A percentile compares a stretch with the other conserved stretches of the same genome.
These are phyloP conservation scores for Villa cingulata DNA, from an alignment of 2,888 invertebrate genomes.

Conservation along the genomic window DNA sequence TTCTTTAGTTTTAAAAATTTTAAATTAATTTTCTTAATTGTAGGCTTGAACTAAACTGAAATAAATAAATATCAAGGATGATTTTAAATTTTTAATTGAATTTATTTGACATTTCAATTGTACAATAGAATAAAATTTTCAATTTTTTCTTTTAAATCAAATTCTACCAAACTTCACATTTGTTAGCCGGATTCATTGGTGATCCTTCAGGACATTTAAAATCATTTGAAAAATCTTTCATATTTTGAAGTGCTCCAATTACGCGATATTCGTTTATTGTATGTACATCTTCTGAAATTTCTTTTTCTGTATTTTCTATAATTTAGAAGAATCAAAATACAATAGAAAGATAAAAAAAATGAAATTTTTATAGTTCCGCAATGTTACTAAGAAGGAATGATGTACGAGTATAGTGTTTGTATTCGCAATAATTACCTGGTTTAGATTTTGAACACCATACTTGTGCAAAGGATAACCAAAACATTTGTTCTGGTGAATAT, in stretches of 20 bases:
- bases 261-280: slow-evolving; percentile 72
- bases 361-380: too few species aligned
- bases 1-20: too few species aligned
- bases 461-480: slow-evolving; percentile 75
- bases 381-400: slow-evolving; percentile 42
- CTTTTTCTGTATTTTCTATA: too few species aligned
- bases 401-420: background rate
- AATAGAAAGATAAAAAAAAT: too few species aligned
- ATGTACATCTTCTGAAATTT: slow-evolving; percentile 70
- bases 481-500: slow-evolving; percentile 56
- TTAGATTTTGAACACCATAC: slow-evolving; percentile 78
- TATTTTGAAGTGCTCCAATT: slow-evolving; percentile 84
- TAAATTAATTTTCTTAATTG: too few species aligned
- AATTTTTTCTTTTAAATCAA: too few species aligned
- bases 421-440: slow-evolving; percentile 36
- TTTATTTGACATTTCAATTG: too few species aligned
- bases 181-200: slow-evolving; percentile 83
- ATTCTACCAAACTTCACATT: slow-evolving; percentile 83
- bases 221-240: slow-evolving; percentile 77
- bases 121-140: too few species aligned
- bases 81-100: too few species aligned
- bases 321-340: too few species aligned
- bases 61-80: too few species aligned
- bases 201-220: slow-evolving; percentile 73
- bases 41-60: too few species aligned